Evolutionary conservation across 1,140 invertebrate species (phyloP), one percentile per base, ranked within the genome.

Genomic region (Proctacanthus coquilletti): DNA sequence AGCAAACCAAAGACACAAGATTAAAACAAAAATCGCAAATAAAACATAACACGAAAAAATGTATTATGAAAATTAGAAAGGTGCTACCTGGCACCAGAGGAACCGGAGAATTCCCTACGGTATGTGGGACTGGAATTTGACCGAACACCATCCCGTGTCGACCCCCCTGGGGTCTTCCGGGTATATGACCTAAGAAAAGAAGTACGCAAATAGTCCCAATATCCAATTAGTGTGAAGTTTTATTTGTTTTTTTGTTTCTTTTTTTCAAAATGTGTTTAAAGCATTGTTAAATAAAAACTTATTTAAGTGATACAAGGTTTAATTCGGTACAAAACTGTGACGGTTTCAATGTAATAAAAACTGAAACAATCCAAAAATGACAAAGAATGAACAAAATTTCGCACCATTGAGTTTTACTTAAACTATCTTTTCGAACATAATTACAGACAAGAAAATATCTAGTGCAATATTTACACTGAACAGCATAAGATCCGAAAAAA

Each of bases 121-220:
- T 61, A 60, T 66, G 63, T 66, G 59, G 59, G 52, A 65, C 62
- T 53, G 68, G 60, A 51, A 70, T 67, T 53, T 64, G 62, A 53
- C 61, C 70, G 69, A 74, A 73, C 46, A 75, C 70, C 71, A 75
- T 75, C 57, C 72, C 72, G 63, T 75, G 72, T 53, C 71, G 67
- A 63, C 71, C 71, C 50, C 72, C 72, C 62, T 68, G 63, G 64
- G 67, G 68, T 64, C 69, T 71, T 62, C 70, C 71, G 58, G 70
- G 69, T 66, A 72, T 60, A 61, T 72, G 69, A 66, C 70, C 71
- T 74, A 66, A 58, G 64, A 51, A n/a, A n/a, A n/a, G n/a, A n/a
- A n/a, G n/a, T n/a, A n/a, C n/a, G n/a, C n/a, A n/a, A n/a, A n/a
- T n/a, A n/a, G n/a, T n/a, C n/a, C n/a, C n/a, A n/a, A n/a, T n/a